A percentile compares a stretch with the other conserved stretches of the same genome.
Conservation (phyloP, 2,113 vertebrate species). For the Catagonus wagneri region DNA sequence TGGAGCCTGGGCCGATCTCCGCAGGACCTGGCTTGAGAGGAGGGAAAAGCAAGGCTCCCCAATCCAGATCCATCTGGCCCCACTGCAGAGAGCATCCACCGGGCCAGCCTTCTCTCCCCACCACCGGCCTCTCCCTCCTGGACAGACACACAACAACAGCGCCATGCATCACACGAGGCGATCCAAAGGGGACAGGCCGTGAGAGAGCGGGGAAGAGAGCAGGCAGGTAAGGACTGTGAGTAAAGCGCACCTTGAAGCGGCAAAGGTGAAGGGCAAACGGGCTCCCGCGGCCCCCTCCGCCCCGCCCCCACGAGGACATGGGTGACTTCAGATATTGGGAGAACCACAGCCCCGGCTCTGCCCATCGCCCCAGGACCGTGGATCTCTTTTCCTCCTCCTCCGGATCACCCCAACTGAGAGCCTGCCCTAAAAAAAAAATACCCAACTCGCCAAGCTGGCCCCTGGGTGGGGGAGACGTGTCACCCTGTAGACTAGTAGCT, state of each 20-base stretch:
- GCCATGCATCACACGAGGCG: not conserved
- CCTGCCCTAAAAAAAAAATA: not conserved
- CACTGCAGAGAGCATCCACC: not conserved
- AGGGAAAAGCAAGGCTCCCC: not conserved
- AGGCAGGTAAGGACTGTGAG: not conserved
- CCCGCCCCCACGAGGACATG: not conserved
- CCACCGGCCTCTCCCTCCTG: not conserved
- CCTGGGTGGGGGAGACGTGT: not conserved
- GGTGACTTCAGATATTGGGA: not conserved
- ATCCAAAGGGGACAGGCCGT: not conserved
- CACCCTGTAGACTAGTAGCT: not conserved
- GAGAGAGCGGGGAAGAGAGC: not conserved
- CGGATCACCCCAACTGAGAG: not conserved
- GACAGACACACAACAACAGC: not conserved
- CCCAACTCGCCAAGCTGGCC: not conserved
- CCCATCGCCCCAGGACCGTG: not conserved
- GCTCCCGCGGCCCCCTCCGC: not conserved
- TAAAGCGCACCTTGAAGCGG: not conserved
- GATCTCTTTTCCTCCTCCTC: not conserved
- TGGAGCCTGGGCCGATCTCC: slow-evolving; percentile 17
- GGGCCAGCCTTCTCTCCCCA: not conserved
- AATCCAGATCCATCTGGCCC: not conserved
- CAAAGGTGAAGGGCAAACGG: not conserved
- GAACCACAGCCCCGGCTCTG: not conserved
- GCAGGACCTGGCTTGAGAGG: slow-evolving; percentile 16